Conservation (phyloP, 2,888 invertebrate genomes). For the Atrina japonica region DNA sequence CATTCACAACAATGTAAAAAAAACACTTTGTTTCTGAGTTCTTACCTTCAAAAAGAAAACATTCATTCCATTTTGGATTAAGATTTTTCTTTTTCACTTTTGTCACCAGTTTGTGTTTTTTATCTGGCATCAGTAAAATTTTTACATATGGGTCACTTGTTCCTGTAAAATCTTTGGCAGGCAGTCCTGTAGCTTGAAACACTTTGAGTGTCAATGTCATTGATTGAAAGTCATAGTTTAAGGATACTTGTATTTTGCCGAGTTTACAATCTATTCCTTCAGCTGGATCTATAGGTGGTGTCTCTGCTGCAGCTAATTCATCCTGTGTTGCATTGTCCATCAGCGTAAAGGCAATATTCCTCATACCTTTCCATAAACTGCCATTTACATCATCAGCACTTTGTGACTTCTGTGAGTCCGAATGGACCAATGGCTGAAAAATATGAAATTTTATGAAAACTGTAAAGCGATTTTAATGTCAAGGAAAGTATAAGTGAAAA, state of each 20-base stretch:
- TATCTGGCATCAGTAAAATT: slow-evolving; percentile 78
- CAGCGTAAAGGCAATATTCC: slow-evolving; percentile 72
- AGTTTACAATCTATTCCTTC: slow-evolving; percentile 74
- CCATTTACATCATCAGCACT: slow-evolving; percentile 48
- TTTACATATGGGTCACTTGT: slow-evolving; percentile 81
- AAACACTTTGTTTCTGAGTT: no score
- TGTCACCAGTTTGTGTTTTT: slow-evolving; percentile 79
- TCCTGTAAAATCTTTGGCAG: slow-evolving; percentile 80
- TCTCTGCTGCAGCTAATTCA: slow-evolving; percentile 46
- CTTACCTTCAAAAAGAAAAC: slow-evolving; percentile 84
- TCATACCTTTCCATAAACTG: slow-evolving; percentile 71
- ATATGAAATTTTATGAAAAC: no score
- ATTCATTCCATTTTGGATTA: slow-evolving; percentile 80
- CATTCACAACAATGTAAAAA: no score
- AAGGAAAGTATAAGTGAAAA: no score
- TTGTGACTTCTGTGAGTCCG: slow-evolving; percentile 32
- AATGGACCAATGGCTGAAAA: slow-evolving; percentile 38
- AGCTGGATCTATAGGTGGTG: slow-evolving; percentile 51
- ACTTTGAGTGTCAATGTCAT: slow-evolving; percentile 77
- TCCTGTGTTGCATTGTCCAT: slow-evolving; percentile 68
- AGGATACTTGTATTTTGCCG: slow-evolving; percentile 75
- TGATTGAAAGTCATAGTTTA: slow-evolving; percentile 78
- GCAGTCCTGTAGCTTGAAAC: slow-evolving; percentile 75
- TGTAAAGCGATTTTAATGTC: no score
- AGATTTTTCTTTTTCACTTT: slow-evolving; percentile 80